Evolutionary conservation across 2,113 vertebrate genomes (phyloP), one percentile per base, ranked within the genome.

Genomic region (Rhea pennata): DNA sequence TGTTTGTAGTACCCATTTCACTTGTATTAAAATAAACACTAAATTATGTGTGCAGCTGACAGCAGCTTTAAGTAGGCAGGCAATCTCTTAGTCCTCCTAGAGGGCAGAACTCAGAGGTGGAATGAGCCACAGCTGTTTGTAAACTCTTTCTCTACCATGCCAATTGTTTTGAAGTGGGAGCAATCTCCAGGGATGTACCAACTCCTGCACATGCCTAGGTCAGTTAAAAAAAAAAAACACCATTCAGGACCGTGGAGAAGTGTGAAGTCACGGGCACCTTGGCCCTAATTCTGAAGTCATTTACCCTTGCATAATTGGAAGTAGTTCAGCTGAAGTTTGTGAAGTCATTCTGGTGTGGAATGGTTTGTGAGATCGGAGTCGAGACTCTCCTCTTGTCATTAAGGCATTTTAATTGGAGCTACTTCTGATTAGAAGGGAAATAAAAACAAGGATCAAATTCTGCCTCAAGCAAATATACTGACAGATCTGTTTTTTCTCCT

Each of bases 21-120:
- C 24, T 94, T 67, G 44, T 36, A 50, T 54, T 94, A 83, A 90
- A 94, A 80, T 93, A 94, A 96, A 85, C 89, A 67, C 42, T 77
- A 71, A 24, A 11, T 85, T 92, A 29, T 3, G 7, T 20, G 36
- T 23, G 39, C 46, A 88, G 90, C 76, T 36, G 83, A 58, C 50
- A 90, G 79, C 75, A 90, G 56, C 31, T 94, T 67, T 72, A 87
- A 58, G 20, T 8, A 85, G 36, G n/a, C 84, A 87, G 71, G 27
- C 66, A 84, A 12, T 12, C 26, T 75, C 74, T 59, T 3, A 78
- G 29, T 44, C 39, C 42, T 89, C 77, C 62, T 39, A 90, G 79
- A 69, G 69, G 67, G 40, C 26, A 75, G 33, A 92, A 62, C 0
- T 2, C 20, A 58, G 9, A 29, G 44, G 53, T 82, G 42, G 56